Percentiles rank a stretch among this genome's conserved stretches.
Conservation (phyloP, 1,140 invertebrate genomes). For the Camponotus vicinus region DNA sequence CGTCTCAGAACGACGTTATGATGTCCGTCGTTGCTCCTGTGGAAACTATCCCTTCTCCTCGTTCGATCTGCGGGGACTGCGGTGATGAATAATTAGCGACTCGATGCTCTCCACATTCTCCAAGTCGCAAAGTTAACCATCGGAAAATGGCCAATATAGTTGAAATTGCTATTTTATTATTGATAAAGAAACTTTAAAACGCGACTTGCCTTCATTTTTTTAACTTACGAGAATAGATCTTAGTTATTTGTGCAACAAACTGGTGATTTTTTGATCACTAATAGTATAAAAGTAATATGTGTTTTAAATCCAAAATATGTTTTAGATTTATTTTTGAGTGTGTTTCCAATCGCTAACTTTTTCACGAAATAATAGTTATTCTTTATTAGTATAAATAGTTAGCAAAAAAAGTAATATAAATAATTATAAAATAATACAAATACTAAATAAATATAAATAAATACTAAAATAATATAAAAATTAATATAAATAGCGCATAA, state of each 20-base stretch:
- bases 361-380: neutral
- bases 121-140: slow-evolving; percentile 80
- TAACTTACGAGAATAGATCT: neutral
- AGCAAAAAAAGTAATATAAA: neutral
- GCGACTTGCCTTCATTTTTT: neutral
- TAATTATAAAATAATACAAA: no score
- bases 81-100: slow-evolving; percentile 83
- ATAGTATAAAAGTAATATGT: neutral
- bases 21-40: slow-evolving; percentile 59
- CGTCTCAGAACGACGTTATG: slow-evolving; percentile 28
- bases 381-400: neutral
- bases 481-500: neutral
- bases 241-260: neutral
- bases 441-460: neutral
- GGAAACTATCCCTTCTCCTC: slow-evolving; percentile 70
- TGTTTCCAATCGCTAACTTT: neutral
- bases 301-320: neutral
- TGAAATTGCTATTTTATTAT: neutral
- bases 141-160: slow-evolving; percentile 66
- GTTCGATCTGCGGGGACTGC: slow-evolving; percentile 67
- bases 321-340: neutral
- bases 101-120: slow-evolving; percentile 64
- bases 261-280: neutral
- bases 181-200: slow-evolving; percentile 1
- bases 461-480: neutral